Evolutionary conservation across 2,888 invertebrate genomes (phyloP), one percentile per base, ranked within the genome.

Genomic region (Melanotus villosus): DNA sequence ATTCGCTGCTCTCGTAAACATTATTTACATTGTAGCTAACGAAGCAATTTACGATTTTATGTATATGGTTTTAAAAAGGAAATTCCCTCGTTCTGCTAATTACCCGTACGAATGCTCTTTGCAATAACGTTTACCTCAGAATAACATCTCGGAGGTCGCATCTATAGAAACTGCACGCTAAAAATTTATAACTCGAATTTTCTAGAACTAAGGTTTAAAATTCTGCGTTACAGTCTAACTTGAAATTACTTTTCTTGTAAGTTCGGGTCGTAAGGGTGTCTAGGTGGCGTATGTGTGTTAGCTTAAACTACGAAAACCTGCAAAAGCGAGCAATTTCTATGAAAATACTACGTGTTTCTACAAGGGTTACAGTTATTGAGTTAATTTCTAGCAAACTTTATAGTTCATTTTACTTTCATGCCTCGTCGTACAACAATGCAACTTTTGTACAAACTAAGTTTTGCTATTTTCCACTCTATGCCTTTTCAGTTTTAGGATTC

Each of bases 371-470:
- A 65, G 68, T 71, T 65, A 65, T 66, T 69, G 71, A 69, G 72
- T 72, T 72, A 72, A 72, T 72, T 72, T 69, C 72, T 41, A 45
- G 56, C 65, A 32, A 62, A 62, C 41, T 69, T 69, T 72, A 66
- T 69, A 59, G 72, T 63, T 66, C 66, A 63, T 66, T 72, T 72
- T 69, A 54, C 63, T 69, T 66, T 66, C 63, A 56, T 66, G 65
- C 71, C 65, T 58, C 64, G 68, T 60, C 56, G 56, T 65, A 45
- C 68, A 68, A 69, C 69, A 69, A 58, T 58, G 69, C 65, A 60
- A 69, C 65, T 63, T 68, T 67, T 58, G 43, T 52, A 41, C 36
- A 21, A n/a, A 41, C 32, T 57, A 21, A 26, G 16, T 52, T 41
- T 41, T n/a, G 23, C 19, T 56, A 58, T 65, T 72, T 52, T 63